phyloP scores from a whole-genome alignment of 53 echinoderm and acorn worm genomes.

The Luidia sarsii region DNA sequence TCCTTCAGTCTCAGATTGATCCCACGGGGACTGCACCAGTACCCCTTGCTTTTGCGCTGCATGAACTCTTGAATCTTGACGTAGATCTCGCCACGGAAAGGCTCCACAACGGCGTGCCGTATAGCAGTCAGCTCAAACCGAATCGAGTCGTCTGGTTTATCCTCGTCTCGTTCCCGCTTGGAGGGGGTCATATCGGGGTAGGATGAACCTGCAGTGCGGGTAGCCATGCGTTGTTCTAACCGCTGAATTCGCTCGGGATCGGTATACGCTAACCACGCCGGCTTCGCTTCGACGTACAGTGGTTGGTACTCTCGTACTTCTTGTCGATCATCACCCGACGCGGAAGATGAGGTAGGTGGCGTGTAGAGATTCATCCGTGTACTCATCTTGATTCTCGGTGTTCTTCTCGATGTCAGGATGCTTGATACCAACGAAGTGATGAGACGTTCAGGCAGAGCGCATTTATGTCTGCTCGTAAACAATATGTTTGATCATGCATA shows the following conservation, averaged over 20 bases:
- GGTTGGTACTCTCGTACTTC: not conserved
- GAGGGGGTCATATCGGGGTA: not conserved
- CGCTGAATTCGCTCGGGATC: too few relatives aligned
- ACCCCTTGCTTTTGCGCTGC: not conserved
- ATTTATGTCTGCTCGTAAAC: not conserved
- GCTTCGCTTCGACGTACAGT: not conserved
- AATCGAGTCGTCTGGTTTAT: not conserved
- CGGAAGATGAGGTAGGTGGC: not conserved
- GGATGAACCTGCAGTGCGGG: too few relatives aligned
- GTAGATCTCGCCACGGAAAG: not conserved
- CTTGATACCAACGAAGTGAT: too few relatives aligned
- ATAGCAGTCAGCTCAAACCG: too few relatives aligned
- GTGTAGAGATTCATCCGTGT: not conserved
- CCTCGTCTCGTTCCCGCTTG: too few relatives aligned
- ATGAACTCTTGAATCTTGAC: conserved; percentile 13
- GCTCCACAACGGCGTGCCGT: too few relatives aligned
- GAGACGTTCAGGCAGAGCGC: not conserved
- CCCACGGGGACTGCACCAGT: not conserved
- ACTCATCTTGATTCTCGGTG: too few relatives aligned
- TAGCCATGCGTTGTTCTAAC: too few relatives aligned
- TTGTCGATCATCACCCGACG: not conserved
- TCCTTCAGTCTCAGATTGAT: too few relatives aligned
- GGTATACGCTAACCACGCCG: not conserved
- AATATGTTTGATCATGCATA: too few relatives aligned
- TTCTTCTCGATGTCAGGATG: too few relatives aligned